Base-by-base conservation (phyloP, 2,888 invertebrate species). In the Hymenopus coronatus region DNA sequence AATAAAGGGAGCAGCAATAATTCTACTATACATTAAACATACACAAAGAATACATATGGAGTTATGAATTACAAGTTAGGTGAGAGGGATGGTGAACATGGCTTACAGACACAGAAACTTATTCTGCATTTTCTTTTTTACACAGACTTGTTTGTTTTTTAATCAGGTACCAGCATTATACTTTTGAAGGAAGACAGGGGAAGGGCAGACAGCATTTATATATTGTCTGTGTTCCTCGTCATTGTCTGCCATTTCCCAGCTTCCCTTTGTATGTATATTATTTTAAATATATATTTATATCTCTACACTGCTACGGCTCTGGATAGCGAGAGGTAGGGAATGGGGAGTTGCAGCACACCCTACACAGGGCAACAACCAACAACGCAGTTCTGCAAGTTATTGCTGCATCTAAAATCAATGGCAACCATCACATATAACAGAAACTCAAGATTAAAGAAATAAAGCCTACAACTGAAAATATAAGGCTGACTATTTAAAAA, bases 101-200 rank as follows among this genome's bases (percentile, higher is more conserved):
- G 87, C 87, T 28, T 33, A 87, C 33, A 82, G 70, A 81, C 46
- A 85, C 20, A 85, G 81, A 87, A 27, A 87, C 81, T 82, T 82
- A 87, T 87, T 87, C 87, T 87, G 87, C 70, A 82, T 27, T 82
- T 82, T 40, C 40, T 40, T 40, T 40, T 87, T 70, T 33, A 87
- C 82, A 87, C 28, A 87, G 82, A 82, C 87, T 87, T 87, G 20
- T 85, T 85, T 87, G 12, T 40, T 87, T 70, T 70, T 70, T 70
- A 70, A 70, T 87, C 87, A 87, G 87, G 87, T 87, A 87, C 87
- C 87, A 87, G 87, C 87, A 82, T 87, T 87, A 82, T 87, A 87
- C 87, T 87, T 82, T 87, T 87, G 87, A 87, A 82, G 28, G 30
- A 70, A 46, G 46, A n/a, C 81, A n/a, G 25, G 33, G 28, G 85